Conservation (phyloP, 2,797 vertebrate genomes). For the Pyrocephalus nanus region DNA sequence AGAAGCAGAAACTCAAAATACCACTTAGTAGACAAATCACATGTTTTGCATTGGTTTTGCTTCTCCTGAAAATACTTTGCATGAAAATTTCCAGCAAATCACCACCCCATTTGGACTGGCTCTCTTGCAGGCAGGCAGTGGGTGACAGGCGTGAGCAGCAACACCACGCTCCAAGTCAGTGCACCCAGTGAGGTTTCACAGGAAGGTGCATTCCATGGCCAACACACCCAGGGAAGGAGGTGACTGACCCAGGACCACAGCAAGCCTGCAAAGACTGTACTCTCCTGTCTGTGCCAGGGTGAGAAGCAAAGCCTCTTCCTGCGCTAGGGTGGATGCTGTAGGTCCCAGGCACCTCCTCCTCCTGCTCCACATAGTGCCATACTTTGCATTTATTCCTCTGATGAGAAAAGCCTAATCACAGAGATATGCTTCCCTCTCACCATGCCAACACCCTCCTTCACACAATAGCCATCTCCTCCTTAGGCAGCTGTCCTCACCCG, state of each 20-base stretch:
- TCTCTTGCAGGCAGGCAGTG: background rate
- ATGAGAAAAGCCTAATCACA: background rate
- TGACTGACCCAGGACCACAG: fast-evolving
- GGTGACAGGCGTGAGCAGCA: fast-evolving
- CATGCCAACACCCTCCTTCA: background rate
- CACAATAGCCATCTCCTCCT: fast-evolving
- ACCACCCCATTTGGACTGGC: background rate
- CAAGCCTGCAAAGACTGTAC: background rate
- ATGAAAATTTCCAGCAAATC: background rate
- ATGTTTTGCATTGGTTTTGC: background rate
- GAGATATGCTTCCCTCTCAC: background rate
- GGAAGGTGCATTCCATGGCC: fast-evolving
- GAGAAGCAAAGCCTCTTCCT: background rate
- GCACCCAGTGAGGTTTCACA: background rate
- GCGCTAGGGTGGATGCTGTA: fast-evolving
- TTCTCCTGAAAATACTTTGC: background rate
- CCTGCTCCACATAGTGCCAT: background rate
- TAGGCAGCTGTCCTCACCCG: background rate
- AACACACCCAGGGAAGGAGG: background rate
- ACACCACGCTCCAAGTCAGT: fast-evolving
- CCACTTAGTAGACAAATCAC: background rate
- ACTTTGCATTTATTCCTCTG: background rate
- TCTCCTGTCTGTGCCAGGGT: fast-evolving
- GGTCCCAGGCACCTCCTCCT: background rate
- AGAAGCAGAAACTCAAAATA: background rate